Base-by-base conservation (phyloP, 2,113 vertebrate species). In the Pomatostomus ruficeps region DNA sequence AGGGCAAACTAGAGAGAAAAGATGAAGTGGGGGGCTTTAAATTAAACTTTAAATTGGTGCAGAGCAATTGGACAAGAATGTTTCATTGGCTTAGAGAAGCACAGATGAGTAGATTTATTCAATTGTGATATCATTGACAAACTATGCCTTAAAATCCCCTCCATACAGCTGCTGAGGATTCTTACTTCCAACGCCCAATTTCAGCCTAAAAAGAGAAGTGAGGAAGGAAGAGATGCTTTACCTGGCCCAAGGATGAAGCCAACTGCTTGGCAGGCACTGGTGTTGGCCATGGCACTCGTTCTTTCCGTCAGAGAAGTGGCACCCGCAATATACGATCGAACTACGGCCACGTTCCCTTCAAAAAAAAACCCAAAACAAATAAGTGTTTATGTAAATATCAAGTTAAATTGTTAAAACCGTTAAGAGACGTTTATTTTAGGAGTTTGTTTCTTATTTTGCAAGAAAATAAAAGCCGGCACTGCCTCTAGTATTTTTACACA, bases 211-310 rank as follows among this genome's bases (percentile, higher is more conserved):
- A 70, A n/a, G 29, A 86, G 46, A 78, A 59, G 42, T 35, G 24
- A 91, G 33, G n/a, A 68, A 61, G 74, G 54, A 76, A 59, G 43
- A 66, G 15, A 33, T 4, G 28, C 21, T 51, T 65, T 98, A 99
- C 99, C 99, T 98, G 99, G 99, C 61, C 99, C 99, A 48, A 99
- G 95, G 91, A 99, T 99, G 92, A 99, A 99, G 46, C 99, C 99
- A 62, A 99, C 94, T 18, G 99, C 99, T 97, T 99, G 99, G 76
- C 98, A 99, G 73, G 99, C 99, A 74, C 99, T 99, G 96, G 98
- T 99, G 88, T 99, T 99, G 2, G 99, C 99, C 99, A 99, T 99
- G 36, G 99, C 98, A 70, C 98, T 90, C 2, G 98, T 99, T 97
- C 99, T 98, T 96, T 99, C 99, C 1, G 92, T 98, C 77, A 99